A percentile compares a stretch with the other conserved stretches of the same genome.
These are phyloP conservation scores for Psittacula cyanocephala DNA, from an alignment of 2,113 vertebrate species.

Conservation along the genomic window DNA sequence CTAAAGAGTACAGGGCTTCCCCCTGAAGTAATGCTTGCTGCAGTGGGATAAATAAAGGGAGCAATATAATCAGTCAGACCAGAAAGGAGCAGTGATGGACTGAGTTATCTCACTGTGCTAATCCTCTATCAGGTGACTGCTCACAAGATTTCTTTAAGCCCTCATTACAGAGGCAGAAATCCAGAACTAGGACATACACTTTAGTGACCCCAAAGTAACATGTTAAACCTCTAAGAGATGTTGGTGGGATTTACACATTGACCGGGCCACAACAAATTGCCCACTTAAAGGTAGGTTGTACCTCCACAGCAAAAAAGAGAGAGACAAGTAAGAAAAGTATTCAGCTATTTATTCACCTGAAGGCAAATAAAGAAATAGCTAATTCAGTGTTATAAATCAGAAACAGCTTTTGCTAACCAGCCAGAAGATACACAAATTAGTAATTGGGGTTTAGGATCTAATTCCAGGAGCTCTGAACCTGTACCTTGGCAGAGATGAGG, in stretches of 20 bases:
- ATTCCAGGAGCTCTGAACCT: slow-evolving; percentile 32
- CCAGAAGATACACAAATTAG: slow-evolving; percentile 8
- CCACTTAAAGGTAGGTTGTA: neutral
- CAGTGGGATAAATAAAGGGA: neutral
- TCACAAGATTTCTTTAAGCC: slow-evolving; percentile 77
- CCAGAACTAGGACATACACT: slow-evolving; percentile 28
- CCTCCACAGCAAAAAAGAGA: neutral
- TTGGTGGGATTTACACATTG: neutral
- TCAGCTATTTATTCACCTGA: neutral
- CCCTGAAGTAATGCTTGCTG: neutral
- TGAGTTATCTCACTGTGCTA: slow-evolving; percentile 62
- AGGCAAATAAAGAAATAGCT: neutral
- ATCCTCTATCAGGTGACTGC: slow-evolving; percentile 82
- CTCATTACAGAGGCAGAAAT: slow-evolving; percentile 39
- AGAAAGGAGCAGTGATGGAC: slow-evolving; percentile 8
- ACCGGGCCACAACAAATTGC: neutral
- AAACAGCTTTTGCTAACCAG: neutral
- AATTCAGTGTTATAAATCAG: neutral
- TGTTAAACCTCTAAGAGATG: neutral
- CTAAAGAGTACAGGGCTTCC: neutral
- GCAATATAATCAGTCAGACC: neutral
- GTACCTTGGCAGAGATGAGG: neutral
- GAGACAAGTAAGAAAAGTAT: neutral
- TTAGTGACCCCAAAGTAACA: slow-evolving; percentile 57
- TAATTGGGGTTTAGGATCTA: neutral